These are phyloP conservation scores for Sprattus sprattus DNA, from an alignment of 2,113 vertebrate species.

Conservation along the genomic window DNA sequence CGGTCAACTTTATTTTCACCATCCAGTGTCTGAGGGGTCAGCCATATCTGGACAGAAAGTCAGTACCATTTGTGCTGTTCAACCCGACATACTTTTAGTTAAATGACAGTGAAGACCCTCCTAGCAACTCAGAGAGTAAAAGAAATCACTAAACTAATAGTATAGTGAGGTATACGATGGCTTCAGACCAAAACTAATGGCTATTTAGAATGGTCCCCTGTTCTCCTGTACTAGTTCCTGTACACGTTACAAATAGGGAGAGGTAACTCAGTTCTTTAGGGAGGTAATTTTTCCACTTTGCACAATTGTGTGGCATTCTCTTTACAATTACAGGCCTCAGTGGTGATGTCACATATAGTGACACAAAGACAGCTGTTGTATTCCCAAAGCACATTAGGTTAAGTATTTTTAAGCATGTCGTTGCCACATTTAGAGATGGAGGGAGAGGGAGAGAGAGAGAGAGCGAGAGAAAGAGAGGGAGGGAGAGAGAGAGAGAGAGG, in stretches of 20 bases:
- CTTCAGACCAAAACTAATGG: no score
- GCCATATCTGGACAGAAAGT: background rate
- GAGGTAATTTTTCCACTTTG: background rate
- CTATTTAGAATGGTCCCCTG: background rate
- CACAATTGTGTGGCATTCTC: background rate
- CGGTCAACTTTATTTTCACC: background rate
- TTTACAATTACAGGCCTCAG: background rate
- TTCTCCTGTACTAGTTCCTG: background rate
- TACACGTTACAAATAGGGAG: background rate
- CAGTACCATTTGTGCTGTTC: background rate
- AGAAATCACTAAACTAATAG: background rate
- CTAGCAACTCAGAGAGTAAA: background rate
- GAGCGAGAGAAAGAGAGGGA: background rate
- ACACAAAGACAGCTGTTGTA: slow-evolving; percentile 1
- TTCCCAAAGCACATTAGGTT: slow-evolving; percentile 8
- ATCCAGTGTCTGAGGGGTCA: background rate
- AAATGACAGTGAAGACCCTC: background rate
- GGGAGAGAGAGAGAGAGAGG: background rate
- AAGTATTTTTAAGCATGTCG: background rate
- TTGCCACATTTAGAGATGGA: slow-evolving; percentile 3
- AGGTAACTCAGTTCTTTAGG: background rate
- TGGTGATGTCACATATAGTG: background rate
- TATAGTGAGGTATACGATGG: no score
- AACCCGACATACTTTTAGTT: background rate
- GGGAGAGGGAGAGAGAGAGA: background rate